A percentile compares a stretch with the other conserved stretches of the same genome.
Evolutionary conservation across 2,113 vertebrate species (phyloP).

Genomic region (Gymnorhina tibicen): DNA sequence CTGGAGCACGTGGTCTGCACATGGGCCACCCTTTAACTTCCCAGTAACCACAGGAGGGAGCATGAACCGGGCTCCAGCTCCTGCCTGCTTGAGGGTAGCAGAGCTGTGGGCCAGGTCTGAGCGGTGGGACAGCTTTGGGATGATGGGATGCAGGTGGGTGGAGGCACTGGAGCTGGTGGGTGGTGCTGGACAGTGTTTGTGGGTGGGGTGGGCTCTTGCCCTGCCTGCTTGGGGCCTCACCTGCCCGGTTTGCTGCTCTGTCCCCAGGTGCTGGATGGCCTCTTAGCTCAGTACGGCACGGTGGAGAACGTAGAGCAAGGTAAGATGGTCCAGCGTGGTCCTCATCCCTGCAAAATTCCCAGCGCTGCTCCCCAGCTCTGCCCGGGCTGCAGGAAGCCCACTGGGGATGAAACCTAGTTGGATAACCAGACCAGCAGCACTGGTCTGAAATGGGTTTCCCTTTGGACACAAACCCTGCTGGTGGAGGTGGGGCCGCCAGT

Average conservation of each 20-base stretch:
- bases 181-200: not conserved
- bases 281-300: slow-evolving; percentile 88
- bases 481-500: fast-evolving
- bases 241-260: not conserved
- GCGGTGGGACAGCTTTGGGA: not conserved
- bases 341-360: not conserved
- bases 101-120: not conserved
- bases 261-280: slow-evolving; percentile 85
- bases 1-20: fast-evolving
- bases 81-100: not conserved
- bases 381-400: fast-evolving
- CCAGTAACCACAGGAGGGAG: not conserved
- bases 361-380: fast-evolving
- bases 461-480: not conserved
- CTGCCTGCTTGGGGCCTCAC: not conserved
- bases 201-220: not conserved
- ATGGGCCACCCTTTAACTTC: not conserved
- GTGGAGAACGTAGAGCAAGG: slow-evolving; percentile 96
- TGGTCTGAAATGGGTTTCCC: not conserved
- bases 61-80: not conserved
- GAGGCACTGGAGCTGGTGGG: not conserved
- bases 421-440: not conserved
- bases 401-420: not conserved
- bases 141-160: not conserved
- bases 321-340: slow-evolving; percentile 41